Evolutionary conservation across 2,888 invertebrate genomes (phyloP).

Genomic region (Cetonia aurata): DNA sequence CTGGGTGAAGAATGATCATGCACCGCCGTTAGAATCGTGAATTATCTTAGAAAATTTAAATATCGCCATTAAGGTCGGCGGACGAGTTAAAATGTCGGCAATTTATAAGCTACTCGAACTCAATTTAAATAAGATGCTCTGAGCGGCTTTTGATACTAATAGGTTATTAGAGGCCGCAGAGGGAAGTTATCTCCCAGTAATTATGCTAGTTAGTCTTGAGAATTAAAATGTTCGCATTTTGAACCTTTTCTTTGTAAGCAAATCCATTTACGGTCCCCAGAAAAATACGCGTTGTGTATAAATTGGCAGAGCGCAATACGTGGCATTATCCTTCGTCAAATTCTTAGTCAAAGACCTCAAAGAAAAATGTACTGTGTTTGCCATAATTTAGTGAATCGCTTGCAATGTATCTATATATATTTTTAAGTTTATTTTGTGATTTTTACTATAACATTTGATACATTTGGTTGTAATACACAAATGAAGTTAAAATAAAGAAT

Average conservation of each 20-base stretch:
- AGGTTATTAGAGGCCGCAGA: constrained; percentile 19
- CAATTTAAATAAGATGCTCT: constrained; percentile 24
- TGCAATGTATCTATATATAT: no score
- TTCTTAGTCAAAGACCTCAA: no score
- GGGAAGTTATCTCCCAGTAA: constrained; percentile 13
- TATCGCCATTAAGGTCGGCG: constrained; percentile 38
- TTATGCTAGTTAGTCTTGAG: constrained; percentile 9
- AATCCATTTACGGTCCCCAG: no score
- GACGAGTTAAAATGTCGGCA: constrained; percentile 33
- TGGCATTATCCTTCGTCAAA: no score
- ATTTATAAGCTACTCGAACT: constrained; percentile 35
- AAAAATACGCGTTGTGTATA: no score
- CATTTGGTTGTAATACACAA: no score
- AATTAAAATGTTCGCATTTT: constrained; percentile 14
- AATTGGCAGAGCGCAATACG: no score
- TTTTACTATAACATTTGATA: no score
- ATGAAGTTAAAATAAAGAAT: no score
- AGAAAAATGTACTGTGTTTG: no score
- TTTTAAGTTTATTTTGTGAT: no score
- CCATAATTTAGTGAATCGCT: no score
- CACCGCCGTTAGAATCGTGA: constrained; percentile 41
- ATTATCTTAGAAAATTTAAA: constrained; percentile 48
- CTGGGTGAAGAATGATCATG: constrained; percentile 58
- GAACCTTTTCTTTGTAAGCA: not conserved
- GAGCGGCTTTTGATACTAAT: constrained; percentile 28